These are phyloP conservation scores for Zaprionus ornatus DNA, from an alignment of 1,140 invertebrate species.

Conservation along the genomic window DNA sequence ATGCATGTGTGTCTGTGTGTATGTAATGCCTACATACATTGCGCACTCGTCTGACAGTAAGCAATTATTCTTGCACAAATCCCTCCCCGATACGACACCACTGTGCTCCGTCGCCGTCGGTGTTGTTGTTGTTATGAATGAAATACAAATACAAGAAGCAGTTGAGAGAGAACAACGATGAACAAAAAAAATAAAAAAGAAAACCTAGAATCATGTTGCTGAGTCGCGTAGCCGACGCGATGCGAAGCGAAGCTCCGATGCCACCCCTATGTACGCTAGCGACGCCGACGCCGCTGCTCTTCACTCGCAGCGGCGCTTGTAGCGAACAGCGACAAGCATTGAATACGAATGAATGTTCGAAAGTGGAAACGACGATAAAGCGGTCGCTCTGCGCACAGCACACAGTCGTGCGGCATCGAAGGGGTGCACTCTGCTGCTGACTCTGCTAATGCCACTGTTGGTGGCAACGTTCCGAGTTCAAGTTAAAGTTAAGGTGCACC, in stretches of 20 bases:
- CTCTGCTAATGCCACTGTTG: not conserved
- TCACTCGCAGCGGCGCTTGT: conserved; percentile 23
- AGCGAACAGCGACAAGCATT: conserved; percentile 49
- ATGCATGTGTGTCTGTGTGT: conserved; percentile 2
- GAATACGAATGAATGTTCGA: conserved; percentile 58
- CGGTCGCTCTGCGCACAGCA: conserved; percentile 41
- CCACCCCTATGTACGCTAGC: conserved; percentile 15
- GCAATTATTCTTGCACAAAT: conserved; percentile 26
- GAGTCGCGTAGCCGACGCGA: not conserved
- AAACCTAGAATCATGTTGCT: not conserved
- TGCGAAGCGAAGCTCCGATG: conserved; percentile 25
- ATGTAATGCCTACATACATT: not conserved
- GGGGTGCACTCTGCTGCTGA: conserved; percentile 48
- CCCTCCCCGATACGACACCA: not conserved
- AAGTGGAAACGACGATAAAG: conserved; percentile 55
- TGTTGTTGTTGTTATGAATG: conserved; percentile 5
- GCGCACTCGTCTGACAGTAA: conserved; percentile 7
- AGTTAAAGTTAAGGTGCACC: not conserved
- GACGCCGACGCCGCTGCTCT: conserved; percentile 39
- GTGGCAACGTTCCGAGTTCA: conserved; percentile 1
- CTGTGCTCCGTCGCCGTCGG: not conserved
- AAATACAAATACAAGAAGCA: not conserved
- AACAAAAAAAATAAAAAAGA: not conserved
- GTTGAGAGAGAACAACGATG: not conserved
- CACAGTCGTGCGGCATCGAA: conserved; percentile 62